phyloP scores from a whole-genome alignment of 2,113 vertebrate species.

The Lycocorax pyrrhopterus region DNA sequence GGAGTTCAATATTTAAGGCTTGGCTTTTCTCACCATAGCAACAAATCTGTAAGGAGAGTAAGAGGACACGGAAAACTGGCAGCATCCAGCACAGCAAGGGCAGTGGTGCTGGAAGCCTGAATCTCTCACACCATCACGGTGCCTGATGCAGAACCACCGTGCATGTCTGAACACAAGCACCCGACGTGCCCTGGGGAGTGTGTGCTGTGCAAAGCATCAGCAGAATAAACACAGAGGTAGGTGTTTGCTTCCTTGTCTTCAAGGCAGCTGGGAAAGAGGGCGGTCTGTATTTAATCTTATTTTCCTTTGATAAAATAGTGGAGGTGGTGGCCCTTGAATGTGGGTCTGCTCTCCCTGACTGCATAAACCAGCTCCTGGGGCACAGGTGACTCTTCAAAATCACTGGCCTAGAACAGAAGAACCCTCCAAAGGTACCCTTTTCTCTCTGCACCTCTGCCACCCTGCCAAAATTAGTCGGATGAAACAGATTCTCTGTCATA shows the following conservation, averaged over 20 bases:
- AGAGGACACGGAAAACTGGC: neutral
- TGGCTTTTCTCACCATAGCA: neutral
- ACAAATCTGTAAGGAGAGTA: neutral
- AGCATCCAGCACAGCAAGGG: neutral
- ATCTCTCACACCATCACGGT: accelerated
- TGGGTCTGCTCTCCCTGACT: neutral
- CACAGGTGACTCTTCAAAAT: neutral
- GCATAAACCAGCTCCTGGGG: neutral
- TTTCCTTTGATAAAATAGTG: neutral
- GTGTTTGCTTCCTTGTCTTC: neutral
- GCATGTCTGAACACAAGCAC: neutral
- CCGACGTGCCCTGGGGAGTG: accelerated
- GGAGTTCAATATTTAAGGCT: neutral
- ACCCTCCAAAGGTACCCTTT: neutral
- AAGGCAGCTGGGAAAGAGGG: neutral
- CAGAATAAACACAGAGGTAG: neutral
- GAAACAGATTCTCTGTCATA: neutral
- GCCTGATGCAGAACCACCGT: neutral
- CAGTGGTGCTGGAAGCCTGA: neutral
- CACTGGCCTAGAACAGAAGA: neutral
- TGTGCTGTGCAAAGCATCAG: neutral
- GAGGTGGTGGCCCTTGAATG: neutral
- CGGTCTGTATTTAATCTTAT: neutral
- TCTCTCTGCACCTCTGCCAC: neutral
- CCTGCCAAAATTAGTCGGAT: neutral